Evolutionary conservation across 2,888 invertebrate species (phyloP).

Genomic region (Odontocolon sp.): DNA sequence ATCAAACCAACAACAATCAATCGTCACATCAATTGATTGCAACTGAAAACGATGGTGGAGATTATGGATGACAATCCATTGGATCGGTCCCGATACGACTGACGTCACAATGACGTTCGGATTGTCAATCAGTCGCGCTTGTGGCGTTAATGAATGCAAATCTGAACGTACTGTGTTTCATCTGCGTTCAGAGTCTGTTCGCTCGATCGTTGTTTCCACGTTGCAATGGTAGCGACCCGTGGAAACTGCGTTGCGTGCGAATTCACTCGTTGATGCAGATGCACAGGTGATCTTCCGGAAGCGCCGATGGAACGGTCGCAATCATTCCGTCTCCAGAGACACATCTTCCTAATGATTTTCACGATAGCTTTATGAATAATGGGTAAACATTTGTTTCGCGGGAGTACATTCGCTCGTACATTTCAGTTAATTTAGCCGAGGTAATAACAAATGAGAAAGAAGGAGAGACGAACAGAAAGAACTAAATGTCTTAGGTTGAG

Average conservation of each 20-base stretch:
- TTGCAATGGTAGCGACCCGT: not conserved
- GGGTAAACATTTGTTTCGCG: conserved; percentile 9
- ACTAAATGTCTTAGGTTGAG: conserved; percentile 46
- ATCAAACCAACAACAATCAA: conserved; percentile 64
- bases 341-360: not conserved
- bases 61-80: conserved; percentile 43
- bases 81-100: conserved; percentile 69
- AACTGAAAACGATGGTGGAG: conserved; percentile 62
- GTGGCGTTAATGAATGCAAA: conserved; percentile 80
- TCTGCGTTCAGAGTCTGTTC: conserved; percentile 27
- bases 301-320: conserved; percentile 19
- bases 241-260: conserved; percentile 1
- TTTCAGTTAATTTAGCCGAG: conserved; percentile 30
- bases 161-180: conserved; percentile 62
- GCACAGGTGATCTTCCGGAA: conserved; percentile 17
- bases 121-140: conserved; percentile 81
- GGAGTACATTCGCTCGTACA: not conserved
- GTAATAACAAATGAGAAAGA: conserved; percentile 30
- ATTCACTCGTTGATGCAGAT: conserved; percentile 30
- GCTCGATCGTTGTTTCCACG: conserved; percentile 47
- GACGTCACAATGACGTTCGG: conserved; percentile 80
- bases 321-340: conserved; percentile 43
- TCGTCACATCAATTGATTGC: conserved; percentile 76
- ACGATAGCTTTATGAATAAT: not conserved
- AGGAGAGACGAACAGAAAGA: conserved; percentile 11